These are phyloP conservation scores for Peromyscus attwateri DNA, from an alignment of 2,797 vertebrate species.

Conservation along the genomic window DNA sequence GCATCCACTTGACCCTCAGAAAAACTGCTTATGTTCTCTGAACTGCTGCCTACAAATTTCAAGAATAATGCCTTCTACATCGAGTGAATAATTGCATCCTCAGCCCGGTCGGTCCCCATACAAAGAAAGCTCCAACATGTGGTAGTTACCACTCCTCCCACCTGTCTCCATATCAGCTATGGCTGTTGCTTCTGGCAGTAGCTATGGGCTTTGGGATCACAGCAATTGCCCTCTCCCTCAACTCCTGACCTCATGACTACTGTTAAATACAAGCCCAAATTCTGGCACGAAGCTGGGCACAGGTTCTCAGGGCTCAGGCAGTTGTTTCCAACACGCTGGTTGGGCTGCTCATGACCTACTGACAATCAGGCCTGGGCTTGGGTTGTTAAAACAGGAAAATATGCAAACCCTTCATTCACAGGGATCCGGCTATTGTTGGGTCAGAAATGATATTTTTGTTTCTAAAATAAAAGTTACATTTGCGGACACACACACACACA, in stretches of 20 bases:
- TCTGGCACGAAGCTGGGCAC: conserved; percentile 88
- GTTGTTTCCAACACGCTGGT: conserved; percentile 91
- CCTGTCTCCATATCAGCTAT: background rate
- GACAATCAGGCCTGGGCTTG: conserved; percentile 92
- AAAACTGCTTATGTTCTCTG: conserved; percentile 35
- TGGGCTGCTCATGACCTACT: conserved; percentile 90
- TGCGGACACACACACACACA: conserved; percentile 73
- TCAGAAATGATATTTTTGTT: conserved; percentile 90
- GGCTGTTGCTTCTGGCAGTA: conserved; percentile 53
- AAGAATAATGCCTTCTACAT: conserved; percentile 2
- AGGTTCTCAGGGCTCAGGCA: conserved; percentile 91
- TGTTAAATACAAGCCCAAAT: conserved; percentile 88
- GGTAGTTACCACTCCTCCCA: background rate
- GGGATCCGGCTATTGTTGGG: conserved; percentile 96
- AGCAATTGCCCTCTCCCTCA: conserved; percentile 77
- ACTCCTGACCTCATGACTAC: conserved; percentile 83
- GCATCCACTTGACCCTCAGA: conserved; percentile 37
- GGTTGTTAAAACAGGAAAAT: conserved; percentile 96
- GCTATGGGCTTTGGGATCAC: conserved; percentile 59
- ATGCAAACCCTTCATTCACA: conserved; percentile 93
- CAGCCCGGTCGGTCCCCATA: background rate
- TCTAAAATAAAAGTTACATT: conserved; percentile 88
- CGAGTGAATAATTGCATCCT: background rate
- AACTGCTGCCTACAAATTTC: conserved; percentile 23
- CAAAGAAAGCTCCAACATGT: background rate